A percentile compares a stretch with the other conserved stretches of the same genome.
phyloP scores from a whole-genome alignment of 2,797 vertebrate species.

The Avahi laniger region DNA sequence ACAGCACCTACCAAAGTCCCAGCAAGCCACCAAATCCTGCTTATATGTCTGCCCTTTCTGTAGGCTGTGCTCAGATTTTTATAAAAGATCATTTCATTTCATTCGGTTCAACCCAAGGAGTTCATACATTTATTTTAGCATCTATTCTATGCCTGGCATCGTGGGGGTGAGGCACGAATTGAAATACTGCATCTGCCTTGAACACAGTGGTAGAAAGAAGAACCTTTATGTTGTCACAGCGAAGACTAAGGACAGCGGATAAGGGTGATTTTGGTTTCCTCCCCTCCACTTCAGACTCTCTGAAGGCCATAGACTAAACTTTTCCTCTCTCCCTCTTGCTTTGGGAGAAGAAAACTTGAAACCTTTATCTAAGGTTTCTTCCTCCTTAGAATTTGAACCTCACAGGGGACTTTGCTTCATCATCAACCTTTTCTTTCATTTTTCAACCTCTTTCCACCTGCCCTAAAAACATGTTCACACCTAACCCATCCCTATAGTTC shows the following conservation, averaged over 20 bases:
- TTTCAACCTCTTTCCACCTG: background rate
- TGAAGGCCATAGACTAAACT: background rate
- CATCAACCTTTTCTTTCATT: background rate
- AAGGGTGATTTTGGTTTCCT: background rate
- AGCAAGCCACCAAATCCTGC: background rate
- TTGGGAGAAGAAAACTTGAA: background rate
- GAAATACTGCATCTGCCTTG: background rate
- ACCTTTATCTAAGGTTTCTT: background rate
- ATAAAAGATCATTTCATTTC: background rate
- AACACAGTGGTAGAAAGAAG: background rate
- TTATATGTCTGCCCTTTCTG: background rate
- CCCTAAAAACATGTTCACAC: background rate
- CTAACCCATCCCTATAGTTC: background rate
- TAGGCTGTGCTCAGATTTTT: background rate
- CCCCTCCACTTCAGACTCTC: background rate
- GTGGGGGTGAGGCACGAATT: background rate
- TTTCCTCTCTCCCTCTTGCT: background rate
- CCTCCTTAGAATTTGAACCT: background rate
- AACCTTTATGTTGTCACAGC: background rate
- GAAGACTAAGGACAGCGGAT: background rate
- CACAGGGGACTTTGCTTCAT: background rate
- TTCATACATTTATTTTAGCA: constrained; percentile 5
- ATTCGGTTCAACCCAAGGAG: background rate
- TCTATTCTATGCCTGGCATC: background rate
- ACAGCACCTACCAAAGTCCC: background rate